phyloP scores from a whole-genome alignment of 2,113 vertebrate species.

The Platichthys stellatus region DNA sequence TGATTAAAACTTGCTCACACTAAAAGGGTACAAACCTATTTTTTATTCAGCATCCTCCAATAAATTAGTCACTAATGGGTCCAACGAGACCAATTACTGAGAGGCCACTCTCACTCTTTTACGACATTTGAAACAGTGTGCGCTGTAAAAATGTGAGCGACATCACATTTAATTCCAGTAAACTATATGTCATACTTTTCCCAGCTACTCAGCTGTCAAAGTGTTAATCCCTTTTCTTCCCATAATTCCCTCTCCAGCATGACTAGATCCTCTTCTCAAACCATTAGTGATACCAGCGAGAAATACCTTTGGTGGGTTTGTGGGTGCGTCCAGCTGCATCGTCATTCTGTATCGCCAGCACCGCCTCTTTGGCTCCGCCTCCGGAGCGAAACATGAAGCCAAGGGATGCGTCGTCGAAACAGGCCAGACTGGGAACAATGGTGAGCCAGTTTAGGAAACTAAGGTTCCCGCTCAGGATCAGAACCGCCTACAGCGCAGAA shows the following conservation, averaged over 20 bases:
- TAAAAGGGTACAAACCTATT: slow-evolving; percentile 22
- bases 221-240: slow-evolving; percentile 46
- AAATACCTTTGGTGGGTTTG: slow-evolving; percentile 72
- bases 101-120: slow-evolving; percentile 25
- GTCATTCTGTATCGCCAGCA: slow-evolving; percentile 74
- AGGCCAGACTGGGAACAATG: slow-evolving; percentile 91
- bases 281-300: neutral
- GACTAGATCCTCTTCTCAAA: neutral
- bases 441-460: slow-evolving; percentile 99
- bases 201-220: slow-evolving; percentile 50
- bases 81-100: slow-evolving; percentile 63
- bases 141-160: slow-evolving; percentile 32
- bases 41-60: slow-evolving; percentile 27
- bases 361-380: slow-evolving; percentile 64
- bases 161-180: slow-evolving; percentile 45
- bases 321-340: neutral
- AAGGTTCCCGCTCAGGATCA: slow-evolving; percentile 94
- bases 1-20: slow-evolving; percentile 27
- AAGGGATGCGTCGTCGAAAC: slow-evolving; percentile 90
- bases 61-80: slow-evolving; percentile 43
- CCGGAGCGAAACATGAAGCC: slow-evolving; percentile 81
- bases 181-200: slow-evolving; percentile 53
- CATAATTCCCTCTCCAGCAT: slow-evolving; percentile 29
- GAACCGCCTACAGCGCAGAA: slow-evolving; percentile 77
- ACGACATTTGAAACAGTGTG: slow-evolving; percentile 32